phyloP scores from a whole-genome alignment of 2,888 invertebrate species.

The Geophilus truncorum region DNA sequence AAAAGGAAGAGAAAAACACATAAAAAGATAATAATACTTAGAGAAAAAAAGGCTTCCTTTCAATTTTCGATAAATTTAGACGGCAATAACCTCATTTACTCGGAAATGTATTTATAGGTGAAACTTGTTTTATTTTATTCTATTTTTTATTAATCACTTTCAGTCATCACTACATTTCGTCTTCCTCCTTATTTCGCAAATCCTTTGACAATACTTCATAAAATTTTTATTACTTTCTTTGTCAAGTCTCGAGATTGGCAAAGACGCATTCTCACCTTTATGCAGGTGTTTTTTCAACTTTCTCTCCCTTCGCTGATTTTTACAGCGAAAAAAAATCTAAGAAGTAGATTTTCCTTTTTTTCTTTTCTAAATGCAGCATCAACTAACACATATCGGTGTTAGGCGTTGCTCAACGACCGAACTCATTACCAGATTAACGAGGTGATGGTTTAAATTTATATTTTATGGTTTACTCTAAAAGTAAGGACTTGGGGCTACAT shows the following conservation, averaged over 20 bases:
- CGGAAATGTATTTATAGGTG: neutral
- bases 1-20: neutral
- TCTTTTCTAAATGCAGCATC: neutral
- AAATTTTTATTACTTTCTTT: slow-evolving; percentile 7
- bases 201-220: slow-evolving; percentile 27
- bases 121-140: slow-evolving; percentile 7
- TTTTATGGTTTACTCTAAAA: slow-evolving; percentile 27
- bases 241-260: slow-evolving; percentile 10
- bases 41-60: neutral
- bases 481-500: slow-evolving; percentile 11
- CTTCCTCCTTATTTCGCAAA: slow-evolving; percentile 15
- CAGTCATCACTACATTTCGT: neutral
- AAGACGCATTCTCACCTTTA: slow-evolving; percentile 19
- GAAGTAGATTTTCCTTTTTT: neutral
- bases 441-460: slow-evolving; percentile 23
- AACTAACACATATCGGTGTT: neutral
- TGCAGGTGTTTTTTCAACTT: neutral
- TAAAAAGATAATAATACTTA: slow-evolving; percentile 23
- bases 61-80: neutral
- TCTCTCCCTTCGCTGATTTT: neutral
- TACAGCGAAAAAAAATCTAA: too few species aligned
- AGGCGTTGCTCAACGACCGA: slow-evolving; percentile 7
- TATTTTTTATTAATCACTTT: slow-evolving; percentile 11
- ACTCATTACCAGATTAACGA: slow-evolving; percentile 23
- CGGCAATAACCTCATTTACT: neutral